Evolutionary conservation across 2,888 invertebrate species (phyloP).

Genomic region (Sphinx pinastri): DNA sequence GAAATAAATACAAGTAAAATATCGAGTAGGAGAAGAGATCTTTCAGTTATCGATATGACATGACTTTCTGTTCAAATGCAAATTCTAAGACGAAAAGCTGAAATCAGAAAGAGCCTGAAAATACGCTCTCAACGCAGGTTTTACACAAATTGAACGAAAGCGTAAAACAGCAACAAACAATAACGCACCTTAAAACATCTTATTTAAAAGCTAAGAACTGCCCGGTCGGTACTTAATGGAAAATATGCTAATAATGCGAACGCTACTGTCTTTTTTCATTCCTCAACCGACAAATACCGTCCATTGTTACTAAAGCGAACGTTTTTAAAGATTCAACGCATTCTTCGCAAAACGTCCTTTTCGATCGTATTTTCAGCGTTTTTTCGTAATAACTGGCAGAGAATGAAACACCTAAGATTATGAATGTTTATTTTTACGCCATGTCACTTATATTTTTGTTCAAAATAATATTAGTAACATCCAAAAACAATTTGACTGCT

Average conservation of each 20-base stretch:
- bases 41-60: too few relatives aligned
- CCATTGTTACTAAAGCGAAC: slow-evolving; percentile 11
- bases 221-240: slow-evolving; percentile 27
- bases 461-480: too few relatives aligned
- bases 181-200: slow-evolving; percentile 22
- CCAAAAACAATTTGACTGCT: too few relatives aligned
- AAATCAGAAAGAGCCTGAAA: too few relatives aligned
- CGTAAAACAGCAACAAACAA: slow-evolving; percentile 4
- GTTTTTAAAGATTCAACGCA: not conserved
- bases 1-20: too few relatives aligned
- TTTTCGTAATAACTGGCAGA: not conserved
- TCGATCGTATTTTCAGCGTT: not conserved
- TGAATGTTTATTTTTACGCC: too few relatives aligned
- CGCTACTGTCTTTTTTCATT: slow-evolving; percentile 13
- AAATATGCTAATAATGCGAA: slow-evolving; percentile 30
- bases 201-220: slow-evolving; percentile 25
- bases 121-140: not conserved
- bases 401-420: too few relatives aligned
- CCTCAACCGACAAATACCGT: slow-evolving; percentile 3
- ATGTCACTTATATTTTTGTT: too few relatives aligned
- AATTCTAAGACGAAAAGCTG: too few relatives aligned
- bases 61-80: too few relatives aligned
- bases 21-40: too few relatives aligned
- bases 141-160: not conserved
- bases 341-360: not conserved